Evolutionary conservation across 2,888 invertebrate genomes (phyloP).

Genomic region (Tachystola acroxantha): DNA sequence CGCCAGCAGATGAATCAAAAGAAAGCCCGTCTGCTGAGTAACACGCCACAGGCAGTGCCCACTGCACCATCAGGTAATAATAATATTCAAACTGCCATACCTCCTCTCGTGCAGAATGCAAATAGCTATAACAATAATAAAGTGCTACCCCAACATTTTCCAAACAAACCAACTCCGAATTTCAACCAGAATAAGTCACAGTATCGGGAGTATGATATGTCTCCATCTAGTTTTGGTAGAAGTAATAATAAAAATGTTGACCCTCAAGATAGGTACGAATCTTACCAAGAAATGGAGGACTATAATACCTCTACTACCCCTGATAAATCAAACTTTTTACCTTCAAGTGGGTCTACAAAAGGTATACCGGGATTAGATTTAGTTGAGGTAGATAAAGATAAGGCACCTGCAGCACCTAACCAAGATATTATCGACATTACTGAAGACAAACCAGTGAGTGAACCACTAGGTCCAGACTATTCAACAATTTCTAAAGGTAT

Average conservation of each 20-base stretch:
- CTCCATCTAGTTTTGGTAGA: conserved; percentile 23
- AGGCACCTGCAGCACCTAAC: conserved; percentile 11
- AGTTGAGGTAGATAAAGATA: conserved; percentile 62
- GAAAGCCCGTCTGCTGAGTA: conserved; percentile 53
- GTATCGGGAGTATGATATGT: conserved; percentile 26
- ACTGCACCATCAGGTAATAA: conserved; percentile 19
- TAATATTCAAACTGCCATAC: conserved; percentile 31
- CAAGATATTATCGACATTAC: conserved; percentile 56
- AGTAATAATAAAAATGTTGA: conserved; percentile 31
- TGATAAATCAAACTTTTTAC: conserved; percentile 44
- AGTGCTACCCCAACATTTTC: conserved; percentile 18
- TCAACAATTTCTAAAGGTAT: conserved; percentile 80
- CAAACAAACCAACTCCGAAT: conserved; percentile 3
- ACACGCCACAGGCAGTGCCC: conserved; percentile 26
- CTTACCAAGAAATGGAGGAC: conserved; percentile 30
- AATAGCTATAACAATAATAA: conserved; percentile 21
- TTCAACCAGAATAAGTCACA: conserved; percentile 20
- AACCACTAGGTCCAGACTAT: conserved; percentile 57
- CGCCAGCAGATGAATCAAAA: conserved; percentile 89
- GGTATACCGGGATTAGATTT: conserved; percentile 87
- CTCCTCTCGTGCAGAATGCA: conserved; percentile 28
- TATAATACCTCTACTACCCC: conserved; percentile 19
- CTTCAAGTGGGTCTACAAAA: conserved; percentile 47
- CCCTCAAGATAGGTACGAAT: conserved; percentile 42
- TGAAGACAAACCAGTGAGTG: conserved; percentile 26